A percentile compares a stretch with the other conserved stretches of the same genome.
Conservation (phyloP, 2,888 invertebrate genomes). For the Agrilus biguttatus region DNA sequence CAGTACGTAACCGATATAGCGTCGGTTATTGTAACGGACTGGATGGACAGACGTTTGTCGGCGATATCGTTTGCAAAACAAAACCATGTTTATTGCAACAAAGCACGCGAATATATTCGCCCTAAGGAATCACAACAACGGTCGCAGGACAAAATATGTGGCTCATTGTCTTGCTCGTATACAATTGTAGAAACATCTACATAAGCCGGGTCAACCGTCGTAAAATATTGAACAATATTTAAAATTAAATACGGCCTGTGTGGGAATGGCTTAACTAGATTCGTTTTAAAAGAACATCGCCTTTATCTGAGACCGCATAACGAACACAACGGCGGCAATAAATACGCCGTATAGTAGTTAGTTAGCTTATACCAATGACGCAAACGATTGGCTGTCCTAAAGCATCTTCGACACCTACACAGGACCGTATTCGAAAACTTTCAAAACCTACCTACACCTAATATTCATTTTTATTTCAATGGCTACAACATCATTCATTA, state of each 20-base stretch:
- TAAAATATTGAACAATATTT: constrained; percentile 32
- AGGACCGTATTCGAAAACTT: constrained; percentile 15
- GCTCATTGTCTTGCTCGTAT: constrained; percentile 19
- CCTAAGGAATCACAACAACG: constrained; percentile 8
- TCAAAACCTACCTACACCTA: neutral
- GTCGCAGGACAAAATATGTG: constrained; percentile 8
- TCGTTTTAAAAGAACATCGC: constrained; percentile 28
- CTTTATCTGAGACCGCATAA: constrained; percentile 30
- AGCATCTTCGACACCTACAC: constrained; percentile 25
- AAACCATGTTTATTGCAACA: neutral
- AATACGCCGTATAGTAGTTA: constrained; percentile 29
- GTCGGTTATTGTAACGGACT: no score
- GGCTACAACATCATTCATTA: neutral
- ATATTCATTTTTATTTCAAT: neutral
- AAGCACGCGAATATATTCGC: constrained; percentile 6
- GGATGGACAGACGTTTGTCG: neutral
- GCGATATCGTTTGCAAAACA: no score
- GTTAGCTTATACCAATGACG: constrained; percentile 28
- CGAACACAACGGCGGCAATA: constrained; percentile 27
- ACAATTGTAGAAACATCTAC: constrained; percentile 25
- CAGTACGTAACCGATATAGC: no score
- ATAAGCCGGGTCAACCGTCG: constrained; percentile 23
- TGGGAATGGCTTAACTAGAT: constrained; percentile 30
- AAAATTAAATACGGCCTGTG: constrained; percentile 29
- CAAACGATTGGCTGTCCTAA: constrained; percentile 29